Evolutionary conservation across 2,888 invertebrate genomes (phyloP).

Genomic region (Apodemia duryi): DNA sequence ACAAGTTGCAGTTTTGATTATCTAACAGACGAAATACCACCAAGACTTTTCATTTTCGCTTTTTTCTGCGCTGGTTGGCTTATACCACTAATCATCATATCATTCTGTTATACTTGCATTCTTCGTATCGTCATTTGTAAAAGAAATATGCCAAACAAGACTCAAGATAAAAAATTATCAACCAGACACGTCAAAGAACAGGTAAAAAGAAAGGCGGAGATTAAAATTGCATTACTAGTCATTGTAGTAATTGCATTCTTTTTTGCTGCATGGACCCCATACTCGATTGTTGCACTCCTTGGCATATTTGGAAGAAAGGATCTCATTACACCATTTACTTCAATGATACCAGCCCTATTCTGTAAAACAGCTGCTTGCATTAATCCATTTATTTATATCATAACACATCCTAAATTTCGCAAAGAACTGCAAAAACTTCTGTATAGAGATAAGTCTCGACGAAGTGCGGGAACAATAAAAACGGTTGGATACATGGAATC

Average conservation of each 20-base stretch:
- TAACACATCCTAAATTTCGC: slow-evolving; percentile 88
- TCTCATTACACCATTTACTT: slow-evolving; percentile 83
- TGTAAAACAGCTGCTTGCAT: slow-evolving; percentile 90
- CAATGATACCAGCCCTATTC: slow-evolving; percentile 88
- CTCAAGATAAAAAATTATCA: slow-evolving; percentile 70
- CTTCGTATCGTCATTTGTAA: slow-evolving; percentile 81
- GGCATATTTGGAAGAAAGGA: slow-evolving; percentile 83
- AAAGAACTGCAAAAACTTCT: slow-evolving; percentile 77
- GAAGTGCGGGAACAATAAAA: slow-evolving; percentile 58
- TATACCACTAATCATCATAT: slow-evolving; percentile 84
- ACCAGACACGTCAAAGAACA: slow-evolving; percentile 80
- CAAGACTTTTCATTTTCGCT: slow-evolving; percentile 84
- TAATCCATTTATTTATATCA: slow-evolving; percentile 89
- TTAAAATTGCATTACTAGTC: slow-evolving; percentile 84
- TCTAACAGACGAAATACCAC: slow-evolving; percentile 80
- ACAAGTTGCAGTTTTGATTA: slow-evolving; percentile 94
- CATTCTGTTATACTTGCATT: slow-evolving; percentile 86
- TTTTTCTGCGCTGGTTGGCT: slow-evolving; percentile 89
- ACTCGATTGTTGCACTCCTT: slow-evolving; percentile 85
- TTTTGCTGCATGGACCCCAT: slow-evolving; percentile 91
- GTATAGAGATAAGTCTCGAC: slow-evolving; percentile 56
- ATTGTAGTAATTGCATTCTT: slow-evolving; percentile 85
- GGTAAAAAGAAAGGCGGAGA: slow-evolving; percentile 84
- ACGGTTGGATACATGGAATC: slow-evolving; percentile 55
- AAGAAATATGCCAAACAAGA: slow-evolving; percentile 63